Evolutionary conservation across 1,140 invertebrate genomes (phyloP).

Genomic region (Agrilus planipennis): DNA sequence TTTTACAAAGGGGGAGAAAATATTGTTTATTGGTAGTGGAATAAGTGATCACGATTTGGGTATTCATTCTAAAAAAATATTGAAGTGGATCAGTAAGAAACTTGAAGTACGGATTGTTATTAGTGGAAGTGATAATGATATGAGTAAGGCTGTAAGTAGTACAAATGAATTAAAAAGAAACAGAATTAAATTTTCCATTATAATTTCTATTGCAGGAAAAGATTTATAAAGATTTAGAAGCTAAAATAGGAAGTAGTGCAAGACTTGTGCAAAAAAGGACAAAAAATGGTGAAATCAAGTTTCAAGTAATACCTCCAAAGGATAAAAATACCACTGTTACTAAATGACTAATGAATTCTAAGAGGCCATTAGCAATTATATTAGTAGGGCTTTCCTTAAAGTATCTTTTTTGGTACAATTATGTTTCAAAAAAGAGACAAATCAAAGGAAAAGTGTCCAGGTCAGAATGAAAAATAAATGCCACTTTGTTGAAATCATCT

Average conservation of each 20-base stretch:
- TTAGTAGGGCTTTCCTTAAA: too few relatives aligned
- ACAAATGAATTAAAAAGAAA: too few relatives aligned
- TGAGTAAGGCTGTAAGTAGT: conserved; percentile 37
- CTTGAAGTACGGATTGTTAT: conserved; percentile 49
- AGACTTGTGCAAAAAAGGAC: conserved; percentile 44
- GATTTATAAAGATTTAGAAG: conserved; percentile 40
- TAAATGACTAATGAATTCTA: conserved; percentile 22
- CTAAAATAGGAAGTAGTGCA: conserved; percentile 32
- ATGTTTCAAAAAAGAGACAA: background rate
- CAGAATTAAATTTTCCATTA: conserved; percentile 1
- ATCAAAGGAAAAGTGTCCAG: conserved; percentile 1
- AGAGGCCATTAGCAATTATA: too few relatives aligned
- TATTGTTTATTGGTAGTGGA: conserved; percentile 44
- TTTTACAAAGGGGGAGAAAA: conserved; percentile 42
- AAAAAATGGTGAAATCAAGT: conserved; percentile 43
- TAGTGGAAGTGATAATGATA: conserved; percentile 35
- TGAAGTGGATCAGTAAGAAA: conserved; percentile 47
- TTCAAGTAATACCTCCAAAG: conserved; percentile 41
- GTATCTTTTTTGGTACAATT: too few relatives aligned
- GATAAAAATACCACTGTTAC: conserved; percentile 12
- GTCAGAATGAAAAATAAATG: too few relatives aligned
- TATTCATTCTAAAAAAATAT: conserved; percentile 45
- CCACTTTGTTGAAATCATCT: too few relatives aligned
- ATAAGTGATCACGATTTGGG: conserved; percentile 53
- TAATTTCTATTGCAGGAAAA: conserved; percentile 38